A percentile compares a stretch with the other conserved stretches of the same genome.
These are phyloP conservation scores for Nemoura dubitans DNA, from an alignment of 2,888 invertebrate species.

Conservation along the genomic window DNA sequence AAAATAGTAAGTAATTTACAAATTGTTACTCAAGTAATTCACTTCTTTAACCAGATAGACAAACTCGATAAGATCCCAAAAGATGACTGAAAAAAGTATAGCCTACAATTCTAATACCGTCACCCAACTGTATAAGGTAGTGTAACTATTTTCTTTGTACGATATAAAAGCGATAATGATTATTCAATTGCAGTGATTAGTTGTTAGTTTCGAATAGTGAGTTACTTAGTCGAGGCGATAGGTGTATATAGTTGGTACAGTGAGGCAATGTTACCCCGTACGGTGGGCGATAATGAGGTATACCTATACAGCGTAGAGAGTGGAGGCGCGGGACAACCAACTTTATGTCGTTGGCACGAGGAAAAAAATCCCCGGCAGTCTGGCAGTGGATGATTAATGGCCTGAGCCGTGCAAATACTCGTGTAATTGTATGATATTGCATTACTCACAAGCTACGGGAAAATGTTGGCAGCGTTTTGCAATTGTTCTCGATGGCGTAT, in stretches of 20 bases:
- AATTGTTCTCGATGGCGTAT: neutral
- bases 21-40: neutral
- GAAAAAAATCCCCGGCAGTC: neutral
- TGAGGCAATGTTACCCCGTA: neutral
- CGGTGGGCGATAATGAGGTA: neutral
- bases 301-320: too few relatives aligned
- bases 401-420: conserved; percentile 20
- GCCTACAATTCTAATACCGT: neutral
- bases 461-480: neutral
- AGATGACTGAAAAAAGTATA: neutral
- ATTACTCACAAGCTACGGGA: conserved; percentile 27
- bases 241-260: neutral
- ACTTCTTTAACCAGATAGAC: neutral
- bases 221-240: too few relatives aligned
- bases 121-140: neutral
- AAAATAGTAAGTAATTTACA: neutral
- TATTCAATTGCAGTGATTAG: conserved; percentile 14
- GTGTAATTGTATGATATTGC: conserved; percentile 40
- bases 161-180: neutral
- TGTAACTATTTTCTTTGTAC: neutral
- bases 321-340: neutral
- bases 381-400: conserved; percentile 20
- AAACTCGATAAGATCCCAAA: neutral
- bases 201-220: neutral
- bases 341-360: neutral